Base-by-base conservation (phyloP, 2,888 invertebrate species). In the Abrostola triplasia region DNA sequence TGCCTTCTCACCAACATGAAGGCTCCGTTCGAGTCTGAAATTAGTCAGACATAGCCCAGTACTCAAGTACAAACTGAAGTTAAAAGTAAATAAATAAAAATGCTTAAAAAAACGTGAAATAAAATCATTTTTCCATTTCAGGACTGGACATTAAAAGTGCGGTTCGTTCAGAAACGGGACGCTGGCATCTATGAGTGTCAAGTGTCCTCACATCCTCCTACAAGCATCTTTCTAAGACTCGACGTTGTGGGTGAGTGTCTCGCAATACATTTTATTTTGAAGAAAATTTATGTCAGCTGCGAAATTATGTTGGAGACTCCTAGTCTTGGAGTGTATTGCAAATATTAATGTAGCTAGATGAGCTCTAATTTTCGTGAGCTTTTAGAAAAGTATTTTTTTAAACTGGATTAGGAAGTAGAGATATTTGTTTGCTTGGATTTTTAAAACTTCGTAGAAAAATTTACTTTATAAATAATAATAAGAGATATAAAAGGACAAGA, bases 141-240 rank as follows among this genome's bases (percentile, higher is more conserved):
- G 97, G 98, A 98, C 92, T 98, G 98, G 98, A 98, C 98, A 69
- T 92, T 98, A 70, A 98, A 98, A 95, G 98, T 98, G 86, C 97
- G 97, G 89, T 98, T 97, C 92, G 98, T 98, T 59, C 98, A 98
- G 90, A 96, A 96, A 81, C 95, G 97, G 79, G 98, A 98, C 88
- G 97, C 97, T 41, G 98, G 98, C 57, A 91, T 97, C 80, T 98
- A 98, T 92, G 98, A 98, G 92, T 98, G 98, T 90, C 98, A 98
- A 95, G 97, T 98, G 63, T 98, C 98, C 38, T 98, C 98, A 52
- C 98, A 98, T 95, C 98, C 98, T 71, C 98, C 98, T 80, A 97
- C 97, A 73, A 98, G 98, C 92, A 97, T 98, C 94, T 98, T 98
- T 92, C 95, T 98, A 79, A 96, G 96, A 82, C 96, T 98, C 77